Evolutionary conservation across 2,888 invertebrate species (phyloP), one percentile per base, ranked within the genome.

Genomic region (Ophion ellenae): DNA sequence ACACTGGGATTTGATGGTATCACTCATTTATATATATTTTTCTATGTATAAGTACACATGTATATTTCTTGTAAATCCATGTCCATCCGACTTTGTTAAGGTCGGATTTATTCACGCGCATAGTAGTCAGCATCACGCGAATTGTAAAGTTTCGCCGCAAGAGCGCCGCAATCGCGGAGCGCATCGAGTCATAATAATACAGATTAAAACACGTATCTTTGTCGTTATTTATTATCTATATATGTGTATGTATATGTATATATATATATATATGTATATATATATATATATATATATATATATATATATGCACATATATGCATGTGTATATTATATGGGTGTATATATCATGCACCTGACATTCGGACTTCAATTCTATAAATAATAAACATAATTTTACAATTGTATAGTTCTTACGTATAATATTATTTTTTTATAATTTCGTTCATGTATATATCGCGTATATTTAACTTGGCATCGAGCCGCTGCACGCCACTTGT

Each of bases 21-120:
- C n/a, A 66, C 47, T n/a, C 10, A 61, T 14, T 7, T 40, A 28
- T 32, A 45, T 61, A 73, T 73, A 36, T 73, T 59, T 69, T 69
- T 76, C 83, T 87, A 89, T 76, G 86, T 87, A 90, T 91, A 91
- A 91, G 91, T 91, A 91, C 91, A 91, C 89, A 89, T 88, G 89
- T 88, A 89, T 89, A 78, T 81, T 63, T 66, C 64, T 86, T 83
- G 87, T 89, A 81, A 88, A 83, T 80, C 83, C 84, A 57, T 77
- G 69, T 81, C 74, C 57, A 75, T 83, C 57, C 77, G 76, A 57
- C 61, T 73, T 76, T 83, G 59, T 70, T 53, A 53, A 11, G 5
- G 24, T 70, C 57, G 69, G 76, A 20, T 20, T 61, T 24, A 79
- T 79, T 80, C 66, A 69, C 81, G 78, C 40, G 71, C 66, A 67